A percentile compares a stretch with the other conserved stretches of the same genome.
phyloP scores from a whole-genome alignment of 2,888 invertebrate genomes.

The Hesperia comma region DNA sequence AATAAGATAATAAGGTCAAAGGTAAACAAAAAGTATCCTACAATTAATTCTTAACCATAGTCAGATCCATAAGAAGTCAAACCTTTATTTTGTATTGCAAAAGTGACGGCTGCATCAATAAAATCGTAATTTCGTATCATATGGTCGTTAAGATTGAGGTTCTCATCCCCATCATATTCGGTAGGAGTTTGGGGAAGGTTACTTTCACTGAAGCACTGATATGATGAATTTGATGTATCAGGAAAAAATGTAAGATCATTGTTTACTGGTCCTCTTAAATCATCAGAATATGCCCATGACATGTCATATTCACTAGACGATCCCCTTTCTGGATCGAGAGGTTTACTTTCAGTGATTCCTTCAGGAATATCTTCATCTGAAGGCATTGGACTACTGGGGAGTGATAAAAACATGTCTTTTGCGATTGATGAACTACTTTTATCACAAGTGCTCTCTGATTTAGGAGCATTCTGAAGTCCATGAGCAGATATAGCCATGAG shows the following conservation, averaged over 20 bases:
- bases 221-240: constrained; percentile 54
- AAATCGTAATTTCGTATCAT: constrained; percentile 77
- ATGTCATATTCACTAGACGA: constrained; percentile 54
- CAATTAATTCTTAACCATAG: constrained; percentile 62
- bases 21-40: neutral
- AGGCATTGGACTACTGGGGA: constrained; percentile 53
- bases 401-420: constrained; percentile 49
- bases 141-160: constrained; percentile 51
- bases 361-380: constrained; percentile 54
- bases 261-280: constrained; percentile 49
- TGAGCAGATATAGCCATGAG: constrained; percentile 90
- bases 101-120: constrained; percentile 88
- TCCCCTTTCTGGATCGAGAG: constrained; percentile 46
- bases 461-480: constrained; percentile 82
- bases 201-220: constrained; percentile 56
- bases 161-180: constrained; percentile 52
- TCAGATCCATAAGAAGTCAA: constrained; percentile 81
- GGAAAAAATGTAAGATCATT: constrained; percentile 55
- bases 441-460: constrained; percentile 45
- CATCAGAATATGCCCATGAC: constrained; percentile 54
- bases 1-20: too few species aligned
- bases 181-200: constrained; percentile 50
- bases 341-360: constrained; percentile 41
- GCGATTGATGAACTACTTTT: constrained; percentile 33
- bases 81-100: constrained; percentile 89